phyloP scores from a whole-genome alignment of 1,140 invertebrate genomes.

The Colletes latitarsis region DNA sequence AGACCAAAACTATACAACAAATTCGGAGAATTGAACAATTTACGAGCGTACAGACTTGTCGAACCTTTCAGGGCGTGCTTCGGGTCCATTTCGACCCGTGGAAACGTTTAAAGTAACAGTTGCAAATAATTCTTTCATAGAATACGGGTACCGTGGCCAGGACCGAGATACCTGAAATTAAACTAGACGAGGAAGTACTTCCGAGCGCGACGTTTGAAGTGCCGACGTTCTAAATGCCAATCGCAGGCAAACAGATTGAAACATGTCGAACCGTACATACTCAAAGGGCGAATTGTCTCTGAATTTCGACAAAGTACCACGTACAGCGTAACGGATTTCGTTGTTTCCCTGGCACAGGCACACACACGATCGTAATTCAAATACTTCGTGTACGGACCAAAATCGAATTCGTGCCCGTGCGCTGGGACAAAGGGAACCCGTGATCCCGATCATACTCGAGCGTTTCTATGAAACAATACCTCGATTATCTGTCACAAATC shows the following conservation, averaged over 20 bases:
- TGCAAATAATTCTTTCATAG: too few relatives aligned
- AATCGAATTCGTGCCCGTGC: conserved; percentile 51
- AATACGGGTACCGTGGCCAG: too few relatives aligned
- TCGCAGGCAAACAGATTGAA: conserved; percentile 5
- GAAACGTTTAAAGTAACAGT: too few relatives aligned
- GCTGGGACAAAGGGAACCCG: conserved; percentile 40
- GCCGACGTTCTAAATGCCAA: neutral
- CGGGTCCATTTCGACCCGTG: too few relatives aligned
- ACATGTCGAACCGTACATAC: too few relatives aligned
- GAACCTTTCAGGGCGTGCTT: too few relatives aligned
- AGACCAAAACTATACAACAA: too few relatives aligned
- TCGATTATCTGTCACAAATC: conserved; percentile 55
- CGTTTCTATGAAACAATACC: conserved; percentile 46
- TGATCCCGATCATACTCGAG: conserved; percentile 33
- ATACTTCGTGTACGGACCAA: conserved; percentile 26
- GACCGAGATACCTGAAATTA: too few relatives aligned
- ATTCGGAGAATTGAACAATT: too few relatives aligned
- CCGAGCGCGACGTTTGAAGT: neutral
- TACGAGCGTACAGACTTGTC: too few relatives aligned
- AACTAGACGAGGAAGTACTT: too few relatives aligned
- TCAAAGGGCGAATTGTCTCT: conserved; percentile 1
- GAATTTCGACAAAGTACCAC: conserved; percentile 14
- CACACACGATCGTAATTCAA: conserved; percentile 48
- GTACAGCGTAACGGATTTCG: conserved; percentile 39
- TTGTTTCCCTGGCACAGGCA: conserved; percentile 34